Evolutionary conservation across 2,888 invertebrate genomes (phyloP), one percentile per base, ranked within the genome.

Genomic region (Pollenia amentaria): DNA sequence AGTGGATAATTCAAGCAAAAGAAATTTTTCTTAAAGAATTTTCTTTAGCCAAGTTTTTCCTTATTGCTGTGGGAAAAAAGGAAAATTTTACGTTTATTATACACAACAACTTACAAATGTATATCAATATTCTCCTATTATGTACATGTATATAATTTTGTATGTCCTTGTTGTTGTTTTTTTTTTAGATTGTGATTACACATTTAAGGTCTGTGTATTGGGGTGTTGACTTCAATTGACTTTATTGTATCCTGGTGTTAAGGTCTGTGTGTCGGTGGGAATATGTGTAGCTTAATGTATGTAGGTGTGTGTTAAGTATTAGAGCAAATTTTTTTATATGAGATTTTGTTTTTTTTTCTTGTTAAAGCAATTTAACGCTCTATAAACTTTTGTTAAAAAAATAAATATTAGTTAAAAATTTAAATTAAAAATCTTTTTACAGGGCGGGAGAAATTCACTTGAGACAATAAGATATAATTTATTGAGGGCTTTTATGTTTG

Each of bases 141-240:
- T 57, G 21, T 2, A 16, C 42, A 3, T 40, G 11, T 18, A 2
- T 42, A 46, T 46, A 55, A 64, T 70, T 29, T 62, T 51, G 21
- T 21, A 51, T 51, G 21, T 40, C 8, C 12, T 21, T 46, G 38
- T 55, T 64, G 67, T 42, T 72, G 9, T 48, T 60, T 57, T 55
- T 60, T 64, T 55, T 57, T 16, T 16, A 14, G 38, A 51, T 51
- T 69, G 69, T 69, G 69, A 64, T 64, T 69, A 64, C 46, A 76
- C 18, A 21, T 75, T 77, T 83, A 84, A 73, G 77, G 80, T 87
- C 80, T 84, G 72, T 81, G 42, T 60, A 76, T 84, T 67, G 80
- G 84, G 72, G 80, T 87, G 84, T 87, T 87, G 87, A 84, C 87
- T 84, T 84, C 80, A 87, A 83, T 87, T 87, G 83, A 87, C 83